These are phyloP conservation scores for Craniophora ligustri DNA, from an alignment of 2,888 invertebrate genomes.

Conservation along the genomic window DNA sequence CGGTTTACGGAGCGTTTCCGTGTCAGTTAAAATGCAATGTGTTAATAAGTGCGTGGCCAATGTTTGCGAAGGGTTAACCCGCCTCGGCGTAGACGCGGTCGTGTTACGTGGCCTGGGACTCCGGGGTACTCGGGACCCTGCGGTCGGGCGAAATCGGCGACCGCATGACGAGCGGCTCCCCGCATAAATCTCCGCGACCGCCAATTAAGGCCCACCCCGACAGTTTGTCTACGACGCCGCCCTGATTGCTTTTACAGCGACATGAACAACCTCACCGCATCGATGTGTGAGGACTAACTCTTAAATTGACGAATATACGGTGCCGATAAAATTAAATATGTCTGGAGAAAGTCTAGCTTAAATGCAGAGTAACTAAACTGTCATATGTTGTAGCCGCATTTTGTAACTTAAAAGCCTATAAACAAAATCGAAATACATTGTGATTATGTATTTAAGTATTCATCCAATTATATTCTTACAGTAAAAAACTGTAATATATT, in stretches of 20 bases:
- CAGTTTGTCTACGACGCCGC: slow-evolving; percentile 87
- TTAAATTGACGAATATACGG: slow-evolving; percentile 55
- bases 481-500: slow-evolving; percentile 24
- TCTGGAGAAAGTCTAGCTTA: slow-evolving; percentile 7
- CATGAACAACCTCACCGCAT: slow-evolving; percentile 57
- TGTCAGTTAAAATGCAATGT: slow-evolving; percentile 49
- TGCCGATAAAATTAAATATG: slow-evolving; percentile 48
- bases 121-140: slow-evolving; percentile 52
- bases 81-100: slow-evolving; percentile 31
- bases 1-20: slow-evolving; percentile 28
- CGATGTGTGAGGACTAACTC: slow-evolving; percentile 40
- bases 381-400: too few species aligned
- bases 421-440: too few species aligned
- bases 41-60: slow-evolving; percentile 58
- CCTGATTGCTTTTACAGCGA: slow-evolving; percentile 87
- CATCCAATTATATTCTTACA: too few species aligned
- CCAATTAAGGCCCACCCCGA: slow-evolving; percentile 87
- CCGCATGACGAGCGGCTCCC: slow-evolving; percentile 81
- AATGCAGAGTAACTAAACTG: too few species aligned
- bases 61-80: slow-evolving; percentile 61
- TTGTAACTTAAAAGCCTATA: too few species aligned
- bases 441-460: too few species aligned
- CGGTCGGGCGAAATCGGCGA: slow-evolving; percentile 68
- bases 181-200: slow-evolving; percentile 88
- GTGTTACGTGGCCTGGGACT: slow-evolving; percentile 40